phyloP scores from a whole-genome alignment of 2,888 invertebrate genomes.

The Patella ulyssiponensis region DNA sequence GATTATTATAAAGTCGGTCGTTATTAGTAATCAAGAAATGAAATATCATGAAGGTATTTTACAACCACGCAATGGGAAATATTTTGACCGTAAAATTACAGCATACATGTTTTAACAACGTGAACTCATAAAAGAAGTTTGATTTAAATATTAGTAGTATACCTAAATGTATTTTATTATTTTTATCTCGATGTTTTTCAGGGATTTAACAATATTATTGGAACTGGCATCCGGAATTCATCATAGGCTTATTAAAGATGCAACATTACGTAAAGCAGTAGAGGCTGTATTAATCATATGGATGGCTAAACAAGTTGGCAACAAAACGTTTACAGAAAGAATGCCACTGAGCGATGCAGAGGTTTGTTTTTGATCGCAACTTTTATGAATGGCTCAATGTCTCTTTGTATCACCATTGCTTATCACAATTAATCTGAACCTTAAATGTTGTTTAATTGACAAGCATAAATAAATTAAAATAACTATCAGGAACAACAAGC shows the following conservation, averaged over 20 bases:
- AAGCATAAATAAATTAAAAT: too few relatives aligned
- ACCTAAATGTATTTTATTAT: constrained; percentile 4
- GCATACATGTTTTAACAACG: too few relatives aligned
- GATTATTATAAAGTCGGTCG: background rate
- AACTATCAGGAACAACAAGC: too few relatives aligned
- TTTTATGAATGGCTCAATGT: too few relatives aligned
- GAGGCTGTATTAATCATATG: constrained; percentile 58
- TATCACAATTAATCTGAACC: too few relatives aligned
- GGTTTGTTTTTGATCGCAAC: constrained; percentile 30
- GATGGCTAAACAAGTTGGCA: constrained; percentile 54
- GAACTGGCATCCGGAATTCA: constrained; percentile 51
- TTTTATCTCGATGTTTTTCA: constrained; percentile 37
- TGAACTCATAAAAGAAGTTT: too few relatives aligned
- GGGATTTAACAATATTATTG: constrained; percentile 61
- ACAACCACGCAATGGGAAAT: too few relatives aligned
- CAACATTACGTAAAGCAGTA: constrained; percentile 45
- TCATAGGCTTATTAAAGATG: constrained; percentile 28
- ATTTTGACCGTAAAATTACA: too few relatives aligned
- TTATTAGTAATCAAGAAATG: background rate
- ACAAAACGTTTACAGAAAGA: constrained; percentile 42
- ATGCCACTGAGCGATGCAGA: constrained; percentile 61
- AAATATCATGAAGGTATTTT: background rate
- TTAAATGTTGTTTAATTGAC: too few relatives aligned
- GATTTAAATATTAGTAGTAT: background rate
- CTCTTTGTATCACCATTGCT: too few relatives aligned